Conservation (phyloP, 1,140 invertebrate species). For the Trichoplusia ni region DNA sequence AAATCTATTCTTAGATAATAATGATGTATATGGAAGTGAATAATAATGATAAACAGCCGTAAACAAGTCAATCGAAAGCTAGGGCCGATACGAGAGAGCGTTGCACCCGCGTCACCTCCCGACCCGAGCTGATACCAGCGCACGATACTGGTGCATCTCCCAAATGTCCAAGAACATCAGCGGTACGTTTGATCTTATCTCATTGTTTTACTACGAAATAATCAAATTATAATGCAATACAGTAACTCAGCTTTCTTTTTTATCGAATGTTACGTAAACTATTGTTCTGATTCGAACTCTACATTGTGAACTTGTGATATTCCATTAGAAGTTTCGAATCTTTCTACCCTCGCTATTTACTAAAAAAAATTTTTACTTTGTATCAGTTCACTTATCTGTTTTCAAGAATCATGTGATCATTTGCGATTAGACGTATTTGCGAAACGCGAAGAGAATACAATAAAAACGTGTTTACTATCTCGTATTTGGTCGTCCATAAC, state of each 20-base stretch:
- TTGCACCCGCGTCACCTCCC: conserved; percentile 64
- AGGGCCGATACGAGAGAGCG: conserved; percentile 60
- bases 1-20: conserved; percentile 73
- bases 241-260: no score
- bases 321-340: no score
- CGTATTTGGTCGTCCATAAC: conserved; percentile 70
- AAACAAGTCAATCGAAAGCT: conserved; percentile 71
- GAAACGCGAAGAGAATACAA: conserved; percentile 55
- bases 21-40: conserved; percentile 53
- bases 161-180: conserved; percentile 42
- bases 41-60: conserved; percentile 66
- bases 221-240: not conserved
- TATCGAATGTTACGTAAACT: no score
- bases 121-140: conserved; percentile 54
- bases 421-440: conserved; percentile 57
- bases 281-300: no score
- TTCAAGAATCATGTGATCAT: conserved; percentile 41
- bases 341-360: no score
- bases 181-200: conserved; percentile 42
- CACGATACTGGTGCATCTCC: conserved; percentile 42
- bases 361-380: no score
- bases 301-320: no score
- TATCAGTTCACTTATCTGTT: conserved; percentile 43
- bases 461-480: conserved; percentile 54
- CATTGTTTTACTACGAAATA: conserved; percentile 27